Evolutionary conservation across 1,140 invertebrate species (phyloP), one percentile per base, ranked within the genome.

Genomic region (Drosophila simulans): DNA sequence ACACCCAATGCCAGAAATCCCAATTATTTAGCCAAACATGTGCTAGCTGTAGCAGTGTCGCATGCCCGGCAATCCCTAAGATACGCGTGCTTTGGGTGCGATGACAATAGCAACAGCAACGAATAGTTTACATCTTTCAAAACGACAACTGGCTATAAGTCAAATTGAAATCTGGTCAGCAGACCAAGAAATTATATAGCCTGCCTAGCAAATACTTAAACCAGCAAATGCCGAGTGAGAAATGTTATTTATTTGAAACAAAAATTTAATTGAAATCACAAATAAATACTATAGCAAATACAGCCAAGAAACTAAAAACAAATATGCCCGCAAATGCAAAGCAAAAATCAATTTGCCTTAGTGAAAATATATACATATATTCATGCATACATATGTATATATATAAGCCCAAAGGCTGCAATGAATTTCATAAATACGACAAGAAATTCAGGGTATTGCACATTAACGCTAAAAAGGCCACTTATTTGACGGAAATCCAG

Each of bases 21-120:
- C 74, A 86, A 88, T 83, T 86, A 86, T 86, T 88, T 78, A 75
- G 65, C 71, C 66, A 88, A 88, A 88, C 83, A 86, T 88, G 79
- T 86, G 83, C 88, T 62, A 60, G 58, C 83, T 86, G 79, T 89
- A 62, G 65, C 69, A 77, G 59, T 65, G 75, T 62, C 71, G 72
- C 79, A 77, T 86, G 66, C 77, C 57, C 60, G 58, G 65, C 83
- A 76, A 89, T 86, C 65, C 83, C 83, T 86, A 79, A 88, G 65
- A 86, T 79, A 76, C 79, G 82, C 82, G 78, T 82, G 78, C 58
- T 48, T 51, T 40, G 12, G 20, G 31, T 37, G 39, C 34, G 46
- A n/a, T 20, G 51, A 54, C 34, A 31, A 48, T 10, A 37, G 12
- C 11, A 17, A 45, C 10, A 43, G 37, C 31, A 25, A 54, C 40